phyloP scores from a whole-genome alignment of 2,888 invertebrate species.

The Mesoligia furuncula region DNA sequence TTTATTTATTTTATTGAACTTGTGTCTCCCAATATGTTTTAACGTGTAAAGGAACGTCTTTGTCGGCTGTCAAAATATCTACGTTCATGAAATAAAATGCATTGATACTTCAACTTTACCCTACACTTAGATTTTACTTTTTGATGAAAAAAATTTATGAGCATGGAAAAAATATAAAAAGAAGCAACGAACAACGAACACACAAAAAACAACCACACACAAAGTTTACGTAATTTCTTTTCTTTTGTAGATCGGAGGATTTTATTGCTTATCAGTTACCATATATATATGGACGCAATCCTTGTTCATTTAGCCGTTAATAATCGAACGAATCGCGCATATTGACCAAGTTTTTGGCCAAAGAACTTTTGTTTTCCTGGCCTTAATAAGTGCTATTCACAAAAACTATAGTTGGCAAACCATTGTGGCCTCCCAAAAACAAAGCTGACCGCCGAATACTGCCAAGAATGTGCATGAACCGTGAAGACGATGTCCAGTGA shows the following conservation, averaged over 20 bases:
- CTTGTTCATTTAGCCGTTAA: neutral
- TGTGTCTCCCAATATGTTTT: neutral
- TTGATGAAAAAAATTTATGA: neutral
- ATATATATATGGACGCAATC: neutral
- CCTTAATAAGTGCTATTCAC: neutral
- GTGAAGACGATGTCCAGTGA: neutral
- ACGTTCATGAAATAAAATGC: constrained; percentile 43
- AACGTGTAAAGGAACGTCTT: constrained; percentile 36
- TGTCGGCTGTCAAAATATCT: constrained; percentile 46
- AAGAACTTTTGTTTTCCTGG: neutral
- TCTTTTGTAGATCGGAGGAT: neutral
- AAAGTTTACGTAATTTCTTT: neutral
- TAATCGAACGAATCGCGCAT: neutral
- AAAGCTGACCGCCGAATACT: neutral
- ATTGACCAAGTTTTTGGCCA: neutral
- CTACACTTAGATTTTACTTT: neutral
- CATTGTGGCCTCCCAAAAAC: neutral
- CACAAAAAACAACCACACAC: too few relatives aligned
- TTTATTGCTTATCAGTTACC: neutral
- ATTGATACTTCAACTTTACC: constrained; percentile 2
- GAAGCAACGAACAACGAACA: neutral
- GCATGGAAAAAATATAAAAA: neutral
- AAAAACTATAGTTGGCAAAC: neutral
- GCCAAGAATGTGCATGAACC: neutral
- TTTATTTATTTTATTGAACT: neutral